phyloP scores from a whole-genome alignment of 2,797 vertebrate species.

The Centropyge bicolor region DNA sequence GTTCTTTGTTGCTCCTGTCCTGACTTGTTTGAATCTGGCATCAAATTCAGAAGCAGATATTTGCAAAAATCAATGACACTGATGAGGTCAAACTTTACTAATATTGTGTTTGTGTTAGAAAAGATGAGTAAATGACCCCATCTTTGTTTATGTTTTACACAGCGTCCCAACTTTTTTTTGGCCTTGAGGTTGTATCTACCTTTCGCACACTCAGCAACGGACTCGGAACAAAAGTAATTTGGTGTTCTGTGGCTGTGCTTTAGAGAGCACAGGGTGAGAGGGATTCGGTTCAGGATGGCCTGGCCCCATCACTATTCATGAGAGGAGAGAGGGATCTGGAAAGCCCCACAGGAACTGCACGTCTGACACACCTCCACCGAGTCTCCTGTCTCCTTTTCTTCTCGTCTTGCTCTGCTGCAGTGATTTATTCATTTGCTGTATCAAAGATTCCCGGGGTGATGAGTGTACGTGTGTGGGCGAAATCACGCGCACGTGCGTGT shows the following conservation, averaged over 20 bases:
- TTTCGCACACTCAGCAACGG: not conserved
- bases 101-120: too few species aligned
- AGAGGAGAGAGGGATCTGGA: constrained; percentile 63
- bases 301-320: constrained; percentile 77
- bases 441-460: constrained; percentile 74
- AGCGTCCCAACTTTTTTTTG: too few species aligned
- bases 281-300: constrained; percentile 66
- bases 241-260: constrained; percentile 43
- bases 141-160: too few species aligned
- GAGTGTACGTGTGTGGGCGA: constrained; percentile 50
- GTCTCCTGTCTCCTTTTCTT: constrained; percentile 63
- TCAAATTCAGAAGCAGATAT: too few species aligned
- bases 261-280: constrained; percentile 47
- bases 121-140: too few species aligned
- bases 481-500: constrained; percentile 21
- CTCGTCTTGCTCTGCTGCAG: constrained; percentile 62
- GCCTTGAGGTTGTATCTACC: too few species aligned
- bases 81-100: too few species aligned
- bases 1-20: too few species aligned
- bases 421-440: constrained; percentile 79
- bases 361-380: constrained; percentile 65
- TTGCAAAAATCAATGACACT: too few species aligned
- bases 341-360: constrained; percentile 60
- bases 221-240: constrained; percentile 53
- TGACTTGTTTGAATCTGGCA: too few species aligned